Percentiles rank a stretch among this genome's conserved stretches.
Conservation (phyloP, 2,797 vertebrate species). For the Trematomus bernacchii region DNA sequence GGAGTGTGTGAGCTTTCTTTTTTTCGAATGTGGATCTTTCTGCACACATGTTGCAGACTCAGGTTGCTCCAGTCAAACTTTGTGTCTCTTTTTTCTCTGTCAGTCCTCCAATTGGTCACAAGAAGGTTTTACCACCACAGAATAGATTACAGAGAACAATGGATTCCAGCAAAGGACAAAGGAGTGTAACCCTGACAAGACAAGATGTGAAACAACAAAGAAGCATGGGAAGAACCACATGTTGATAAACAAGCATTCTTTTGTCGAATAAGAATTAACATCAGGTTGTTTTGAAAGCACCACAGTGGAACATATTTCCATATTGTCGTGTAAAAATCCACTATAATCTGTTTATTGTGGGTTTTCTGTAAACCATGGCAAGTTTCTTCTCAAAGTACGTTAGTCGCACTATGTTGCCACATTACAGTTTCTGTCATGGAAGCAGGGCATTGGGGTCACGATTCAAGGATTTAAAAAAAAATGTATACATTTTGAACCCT, state of each 20-base stretch:
- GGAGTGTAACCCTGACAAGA: slow-evolving; percentile 31
- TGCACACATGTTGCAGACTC: slow-evolving; percentile 33
- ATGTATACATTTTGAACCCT: not conserved
- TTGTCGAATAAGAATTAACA: slow-evolving; percentile 43
- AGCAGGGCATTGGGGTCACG: not conserved
- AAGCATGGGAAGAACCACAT: slow-evolving; percentile 44
- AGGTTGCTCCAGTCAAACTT: slow-evolving; percentile 30
- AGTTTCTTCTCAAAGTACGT: slow-evolving; percentile 18
- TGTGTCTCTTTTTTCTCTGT: slow-evolving; percentile 20
- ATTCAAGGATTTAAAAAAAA: slow-evolving; percentile 8
- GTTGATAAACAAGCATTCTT: slow-evolving; percentile 46
- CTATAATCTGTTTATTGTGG: slow-evolving; percentile 37
- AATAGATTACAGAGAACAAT: slow-evolving; percentile 54
- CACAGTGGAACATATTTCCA: slow-evolving; percentile 42
- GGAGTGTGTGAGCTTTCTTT: slow-evolving; percentile 21
- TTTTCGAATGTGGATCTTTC: slow-evolving; percentile 32
- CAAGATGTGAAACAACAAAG: slow-evolving; percentile 52
- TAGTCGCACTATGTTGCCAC: slow-evolving; percentile 24
- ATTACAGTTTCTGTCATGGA: slow-evolving; percentile 27
- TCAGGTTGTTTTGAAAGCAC: slow-evolving; percentile 47
- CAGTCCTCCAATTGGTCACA: slow-evolving; percentile 16
- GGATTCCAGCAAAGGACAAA: slow-evolving; percentile 60
- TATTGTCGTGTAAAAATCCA: slow-evolving; percentile 42
- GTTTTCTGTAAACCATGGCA: slow-evolving; percentile 37
- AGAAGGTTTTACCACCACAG: slow-evolving; percentile 39